Percentiles rank a stretch among this genome's conserved stretches.
These are phyloP conservation scores for Hiodon alosoides DNA, from an alignment of 2,113 vertebrate genomes.

Conservation along the genomic window DNA sequence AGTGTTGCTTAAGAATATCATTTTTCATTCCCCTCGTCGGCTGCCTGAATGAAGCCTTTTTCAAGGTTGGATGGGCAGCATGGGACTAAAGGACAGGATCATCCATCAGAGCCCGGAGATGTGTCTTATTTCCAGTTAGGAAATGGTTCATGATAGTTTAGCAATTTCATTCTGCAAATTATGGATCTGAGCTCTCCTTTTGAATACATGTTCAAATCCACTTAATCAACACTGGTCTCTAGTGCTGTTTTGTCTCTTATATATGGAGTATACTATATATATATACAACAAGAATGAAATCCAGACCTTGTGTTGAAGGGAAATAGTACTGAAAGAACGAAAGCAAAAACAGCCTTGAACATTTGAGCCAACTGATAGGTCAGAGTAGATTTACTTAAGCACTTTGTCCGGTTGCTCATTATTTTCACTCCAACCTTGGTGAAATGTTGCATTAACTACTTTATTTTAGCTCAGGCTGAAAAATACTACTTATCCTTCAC, in stretches of 20 bases:
- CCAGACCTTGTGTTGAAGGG: not conserved
- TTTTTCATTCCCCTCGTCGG: constrained; percentile 17
- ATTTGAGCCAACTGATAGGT: constrained; percentile 1
- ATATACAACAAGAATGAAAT: not conserved
- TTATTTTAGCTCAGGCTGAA: constrained; percentile 25
- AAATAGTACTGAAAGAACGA: not conserved
- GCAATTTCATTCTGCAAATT: constrained; percentile 15
- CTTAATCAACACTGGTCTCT: not conserved
- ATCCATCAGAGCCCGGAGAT: constrained; percentile 20
- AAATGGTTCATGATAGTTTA: constrained; percentile 16
- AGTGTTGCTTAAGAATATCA: constrained; percentile 19
- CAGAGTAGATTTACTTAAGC: not conserved
- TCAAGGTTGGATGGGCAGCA: constrained; percentile 29
- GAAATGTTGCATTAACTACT: constrained; percentile 24
- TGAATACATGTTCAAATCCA: not conserved
- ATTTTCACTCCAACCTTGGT: constrained; percentile 7
- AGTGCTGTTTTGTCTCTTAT: not conserved
- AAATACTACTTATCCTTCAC: constrained; percentile 26
- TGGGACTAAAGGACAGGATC: constrained; percentile 17
- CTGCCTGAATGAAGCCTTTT: constrained; percentile 21
- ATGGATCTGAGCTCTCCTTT: constrained; percentile 13
- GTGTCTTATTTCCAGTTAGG: constrained; percentile 16
- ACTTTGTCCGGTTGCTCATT: constrained; percentile 1
- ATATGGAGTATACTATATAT: not conserved
- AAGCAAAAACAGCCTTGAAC: not conserved